These are phyloP conservation scores for Portunus trituberculatus DNA, from an alignment of 1,140 invertebrate species.

Conservation along the genomic window DNA sequence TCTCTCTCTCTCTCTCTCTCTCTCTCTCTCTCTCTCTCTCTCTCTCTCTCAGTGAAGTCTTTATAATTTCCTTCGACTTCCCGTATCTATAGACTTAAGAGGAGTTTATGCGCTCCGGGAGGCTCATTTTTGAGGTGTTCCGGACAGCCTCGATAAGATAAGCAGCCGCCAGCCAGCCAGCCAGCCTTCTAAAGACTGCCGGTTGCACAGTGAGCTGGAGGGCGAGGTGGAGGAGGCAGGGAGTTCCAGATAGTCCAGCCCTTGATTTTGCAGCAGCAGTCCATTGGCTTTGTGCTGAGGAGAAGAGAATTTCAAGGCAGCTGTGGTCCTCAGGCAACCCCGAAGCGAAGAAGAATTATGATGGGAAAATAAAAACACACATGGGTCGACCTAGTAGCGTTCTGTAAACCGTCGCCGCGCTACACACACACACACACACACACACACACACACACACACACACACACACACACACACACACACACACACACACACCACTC, in stretches of 20 bases:
- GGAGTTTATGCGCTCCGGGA: neutral
- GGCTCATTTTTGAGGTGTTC: neutral
- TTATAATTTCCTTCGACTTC: neutral
- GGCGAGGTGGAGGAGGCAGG: neutral
- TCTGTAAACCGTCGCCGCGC: neutral
- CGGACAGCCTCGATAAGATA: neutral
- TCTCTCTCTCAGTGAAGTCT: neutral
- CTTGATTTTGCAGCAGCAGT: neutral
- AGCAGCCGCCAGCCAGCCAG: neutral
- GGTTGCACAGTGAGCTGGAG: neutral
- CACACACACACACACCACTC: neutral
- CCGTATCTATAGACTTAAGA: slow-evolving; percentile 21
- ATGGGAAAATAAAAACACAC: neutral
- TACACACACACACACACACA: neutral
- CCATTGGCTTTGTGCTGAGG: neutral
- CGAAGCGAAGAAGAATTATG: slow-evolving; percentile 11
- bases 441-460: neutral
- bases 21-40: slow-evolving; percentile 8
- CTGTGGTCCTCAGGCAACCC: neutral
- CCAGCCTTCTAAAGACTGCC: neutral
- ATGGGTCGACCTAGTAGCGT: neutral
- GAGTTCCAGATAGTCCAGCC: neutral
- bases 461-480: too few relatives aligned
- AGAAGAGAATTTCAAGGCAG: neutral
- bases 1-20: neutral